These are phyloP conservation scores for Pimephales promelas DNA, from an alignment of 2,113 vertebrate species.

Conservation along the genomic window DNA sequence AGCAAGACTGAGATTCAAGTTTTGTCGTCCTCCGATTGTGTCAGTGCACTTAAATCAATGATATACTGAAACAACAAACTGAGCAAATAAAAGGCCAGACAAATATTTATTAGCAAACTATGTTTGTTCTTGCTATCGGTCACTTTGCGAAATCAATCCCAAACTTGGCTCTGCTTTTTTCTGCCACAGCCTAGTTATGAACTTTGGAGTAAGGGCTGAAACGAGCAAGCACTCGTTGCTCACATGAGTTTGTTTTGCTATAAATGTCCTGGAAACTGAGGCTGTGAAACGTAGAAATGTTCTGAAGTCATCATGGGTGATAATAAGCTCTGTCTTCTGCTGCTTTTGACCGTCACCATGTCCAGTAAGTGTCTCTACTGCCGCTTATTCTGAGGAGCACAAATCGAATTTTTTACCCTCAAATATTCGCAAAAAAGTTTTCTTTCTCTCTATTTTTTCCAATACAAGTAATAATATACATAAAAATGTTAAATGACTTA, in stretches of 20 bases:
- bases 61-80: no score
- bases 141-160: not conserved
- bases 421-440: not conserved
- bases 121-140: not conserved
- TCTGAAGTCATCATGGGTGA: slow-evolving; percentile 72
- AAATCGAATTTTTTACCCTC: no score
- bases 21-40: no score
- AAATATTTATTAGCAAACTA: no score
- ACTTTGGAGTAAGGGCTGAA: slow-evolving; percentile 75
- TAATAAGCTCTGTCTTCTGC: slow-evolving; percentile 72
- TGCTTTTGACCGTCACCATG: slow-evolving; percentile 68
- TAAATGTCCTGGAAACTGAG: slow-evolving; percentile 63
- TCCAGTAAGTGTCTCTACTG: slow-evolving; percentile 65
- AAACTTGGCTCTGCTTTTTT: not conserved
- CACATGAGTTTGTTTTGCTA: slow-evolving; percentile 54
- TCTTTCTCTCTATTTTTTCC: not conserved
- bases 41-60: no score
- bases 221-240: slow-evolving; percentile 4
- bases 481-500: not conserved
- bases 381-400: no score
- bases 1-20: not conserved
- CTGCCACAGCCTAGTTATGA: slow-evolving; percentile 65
- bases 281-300: slow-evolving; percentile 47
- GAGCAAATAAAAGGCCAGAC: no score
- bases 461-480: not conserved